Evolutionary conservation across 2,888 invertebrate genomes (phyloP), one percentile per base, ranked within the genome.

Genomic region (Rhorus exstirpatorius): DNA sequence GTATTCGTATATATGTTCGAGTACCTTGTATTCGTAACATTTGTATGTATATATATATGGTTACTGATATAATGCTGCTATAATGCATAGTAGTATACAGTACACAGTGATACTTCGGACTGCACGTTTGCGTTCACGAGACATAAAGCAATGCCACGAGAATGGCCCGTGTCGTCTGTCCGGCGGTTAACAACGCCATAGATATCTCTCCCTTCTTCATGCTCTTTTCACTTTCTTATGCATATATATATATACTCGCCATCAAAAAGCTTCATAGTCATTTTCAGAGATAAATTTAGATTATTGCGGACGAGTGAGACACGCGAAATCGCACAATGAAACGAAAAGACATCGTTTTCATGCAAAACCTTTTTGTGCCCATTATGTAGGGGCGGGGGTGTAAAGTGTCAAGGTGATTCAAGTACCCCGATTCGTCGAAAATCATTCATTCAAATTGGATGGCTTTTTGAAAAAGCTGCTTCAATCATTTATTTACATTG

Each of bases 131-230:
- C 76, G 44, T 71, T 76, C 46, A 14, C 58, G 77, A 68, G 77
- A 72, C 72, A 72, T 68, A 77, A 72, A 77, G 67, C 67, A 78
- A 46, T 65, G 70, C 72, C 77, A 68, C 72, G 60, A 72, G 72
- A 72, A 77, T 81, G 72, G 72, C 51, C 60, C 81, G 44, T 49
- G 72, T 61, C 81, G 72, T 60, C 72, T 65, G 58, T 76, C 53
- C 65, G 24, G 8, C 65, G 24, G 8, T 58, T 49, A 49, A 70
- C 68, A 44, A 61, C 35, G 17, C 44, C 38, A 61, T 46, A 17
- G 55, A 41, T 14, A 17, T 70, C 19, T 26, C 10, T 65, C 44
- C 4, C 6, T 19, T 74, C 14, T 41, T 44, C 51, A 17, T 10
- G 24, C 41, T 41, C 68, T 61, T 49, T 38, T 26, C 68, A 76